These are phyloP conservation scores for Myopa testacea DNA, from an alignment of 2,888 invertebrate species.

Conservation along the genomic window DNA sequence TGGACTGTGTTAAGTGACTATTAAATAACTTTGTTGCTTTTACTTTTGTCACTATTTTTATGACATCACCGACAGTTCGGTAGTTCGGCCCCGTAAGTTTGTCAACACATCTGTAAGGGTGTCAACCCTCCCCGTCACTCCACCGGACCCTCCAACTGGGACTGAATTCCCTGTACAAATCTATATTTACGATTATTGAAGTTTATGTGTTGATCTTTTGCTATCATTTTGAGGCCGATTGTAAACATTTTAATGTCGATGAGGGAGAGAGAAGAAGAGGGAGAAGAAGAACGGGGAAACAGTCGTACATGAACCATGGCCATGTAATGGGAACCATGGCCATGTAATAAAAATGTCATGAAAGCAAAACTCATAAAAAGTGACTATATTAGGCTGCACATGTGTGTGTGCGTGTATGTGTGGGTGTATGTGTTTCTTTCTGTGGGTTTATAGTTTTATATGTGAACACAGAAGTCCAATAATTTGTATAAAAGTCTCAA, in stretches of 20 bases:
- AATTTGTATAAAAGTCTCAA: neutral
- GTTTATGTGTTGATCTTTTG: conserved; percentile 54
- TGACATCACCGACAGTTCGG: too few species aligned
- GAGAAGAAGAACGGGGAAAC: neutral
- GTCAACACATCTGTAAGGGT: too few species aligned
- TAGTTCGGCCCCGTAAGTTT: too few species aligned
- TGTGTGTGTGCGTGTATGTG: neutral
- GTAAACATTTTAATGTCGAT: conserved; percentile 13
- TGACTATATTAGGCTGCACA: neutral
- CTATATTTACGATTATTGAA: conserved; percentile 55
- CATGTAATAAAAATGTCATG: conserved; percentile 3
- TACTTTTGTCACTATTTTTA: too few species aligned
- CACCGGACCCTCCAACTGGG: neutral
- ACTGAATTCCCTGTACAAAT: conserved; percentile 43
- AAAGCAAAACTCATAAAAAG: conserved; percentile 11
- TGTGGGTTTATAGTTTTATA: neutral
- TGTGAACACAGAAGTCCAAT: neutral
- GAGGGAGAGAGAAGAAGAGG: neutral
- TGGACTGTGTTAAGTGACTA: too few species aligned
- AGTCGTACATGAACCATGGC: neutral
- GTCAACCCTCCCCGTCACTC: neutral
- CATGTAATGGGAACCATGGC: neutral
- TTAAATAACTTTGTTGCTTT: too few species aligned
- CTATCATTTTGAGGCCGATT: conserved; percentile 51
- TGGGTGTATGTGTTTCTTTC: neutral